These are phyloP conservation scores for Escarpia spicata DNA, from an alignment of 2,888 invertebrate genomes.

Conservation along the genomic window DNA sequence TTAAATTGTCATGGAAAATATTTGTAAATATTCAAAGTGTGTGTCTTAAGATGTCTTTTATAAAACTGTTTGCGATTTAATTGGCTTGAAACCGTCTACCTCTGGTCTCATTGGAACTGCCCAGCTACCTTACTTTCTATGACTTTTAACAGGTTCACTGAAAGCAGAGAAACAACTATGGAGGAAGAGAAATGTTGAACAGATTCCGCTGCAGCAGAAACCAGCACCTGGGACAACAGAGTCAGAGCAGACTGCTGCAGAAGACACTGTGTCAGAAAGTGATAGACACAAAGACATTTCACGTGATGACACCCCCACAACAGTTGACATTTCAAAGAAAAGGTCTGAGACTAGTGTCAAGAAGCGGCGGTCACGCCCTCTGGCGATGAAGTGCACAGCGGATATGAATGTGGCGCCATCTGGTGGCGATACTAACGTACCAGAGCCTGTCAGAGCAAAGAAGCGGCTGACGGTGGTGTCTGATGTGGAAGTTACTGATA, in stretches of 20 bases:
- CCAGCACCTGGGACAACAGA: background rate
- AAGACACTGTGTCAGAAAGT: background rate
- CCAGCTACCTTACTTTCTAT: too few relatives aligned
- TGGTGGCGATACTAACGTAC: background rate
- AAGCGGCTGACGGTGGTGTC: background rate
- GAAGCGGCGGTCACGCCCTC: background rate
- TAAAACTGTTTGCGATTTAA: too few relatives aligned
- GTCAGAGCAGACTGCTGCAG: too few relatives aligned
- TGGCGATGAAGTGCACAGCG: background rate
- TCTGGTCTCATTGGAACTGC: too few relatives aligned
- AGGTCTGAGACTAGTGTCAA: background rate
- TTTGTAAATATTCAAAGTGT: too few relatives aligned
- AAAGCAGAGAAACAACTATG: background rate
- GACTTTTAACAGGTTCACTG: background rate
- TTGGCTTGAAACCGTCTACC: too few relatives aligned
- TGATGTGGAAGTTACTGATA: background rate
- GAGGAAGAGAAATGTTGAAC: conserved; percentile 10
- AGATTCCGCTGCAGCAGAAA: background rate
- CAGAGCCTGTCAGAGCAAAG: background rate
- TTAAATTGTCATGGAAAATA: too few relatives aligned
- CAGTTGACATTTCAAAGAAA: background rate
- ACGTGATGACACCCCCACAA: background rate
- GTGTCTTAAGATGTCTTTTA: too few relatives aligned
- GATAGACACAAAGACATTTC: background rate
- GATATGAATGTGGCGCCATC: background rate